Conservation (phyloP, 1,140 invertebrate species). For the Leptestheria dahalacensis region DNA sequence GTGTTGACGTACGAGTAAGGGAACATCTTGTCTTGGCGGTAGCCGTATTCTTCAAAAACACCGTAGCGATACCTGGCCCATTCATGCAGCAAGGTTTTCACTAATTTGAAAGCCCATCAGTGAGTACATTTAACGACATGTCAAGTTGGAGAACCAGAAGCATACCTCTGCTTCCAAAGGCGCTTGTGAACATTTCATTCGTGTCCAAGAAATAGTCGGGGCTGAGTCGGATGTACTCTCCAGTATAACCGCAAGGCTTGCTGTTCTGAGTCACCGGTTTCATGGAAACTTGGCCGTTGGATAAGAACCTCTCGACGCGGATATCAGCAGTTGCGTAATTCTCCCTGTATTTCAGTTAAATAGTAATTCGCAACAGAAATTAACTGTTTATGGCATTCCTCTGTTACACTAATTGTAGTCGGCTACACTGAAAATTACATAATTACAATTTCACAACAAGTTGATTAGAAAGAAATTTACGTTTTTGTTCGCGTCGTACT, state of each 20-base stretch:
- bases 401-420: too few species aligned
- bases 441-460: neutral
- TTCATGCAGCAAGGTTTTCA: conserved; percentile 40
- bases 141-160: neutral
- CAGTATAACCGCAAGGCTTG: conserved; percentile 37
- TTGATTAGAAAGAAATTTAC: neutral
- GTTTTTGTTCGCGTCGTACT: neutral
- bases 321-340: conserved; percentile 30
- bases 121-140: neutral
- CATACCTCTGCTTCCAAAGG: conserved; percentile 24
- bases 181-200: conserved; percentile 10
- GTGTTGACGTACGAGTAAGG: conserved; percentile 26
- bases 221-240: conserved; percentile 40
- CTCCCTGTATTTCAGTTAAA: conserved; percentile 30
- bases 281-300: conserved; percentile 34
- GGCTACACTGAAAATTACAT: neutral
- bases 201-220: conserved; percentile 26
- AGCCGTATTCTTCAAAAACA: conserved; percentile 48
- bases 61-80: conserved; percentile 52
- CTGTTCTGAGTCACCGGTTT: conserved; percentile 41
- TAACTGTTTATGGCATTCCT: too few species aligned
- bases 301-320: conserved; percentile 25
- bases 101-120: conserved; percentile 18
- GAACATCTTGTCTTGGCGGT: conserved; percentile 36
- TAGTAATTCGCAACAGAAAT: too few species aligned